phyloP scores from a whole-genome alignment of 1,140 invertebrate genomes.

The Tyrophagus putrescentiae region DNA sequence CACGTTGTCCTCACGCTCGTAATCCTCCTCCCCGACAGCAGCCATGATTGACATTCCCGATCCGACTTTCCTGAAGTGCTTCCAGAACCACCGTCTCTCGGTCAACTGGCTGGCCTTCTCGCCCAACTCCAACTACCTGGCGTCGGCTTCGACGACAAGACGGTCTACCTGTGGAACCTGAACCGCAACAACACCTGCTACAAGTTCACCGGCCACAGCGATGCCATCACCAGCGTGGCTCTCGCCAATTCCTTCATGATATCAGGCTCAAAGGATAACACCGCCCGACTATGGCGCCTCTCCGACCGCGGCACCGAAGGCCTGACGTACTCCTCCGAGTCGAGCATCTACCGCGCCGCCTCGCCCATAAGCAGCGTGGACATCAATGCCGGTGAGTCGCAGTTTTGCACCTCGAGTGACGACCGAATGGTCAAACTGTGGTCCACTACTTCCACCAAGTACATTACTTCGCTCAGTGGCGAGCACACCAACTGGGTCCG shows the following conservation, averaged over 20 bases:
- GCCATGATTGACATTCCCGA: neutral
- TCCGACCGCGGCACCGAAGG: conserved; percentile 46
- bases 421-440: conserved; percentile 65
- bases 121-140: conserved; percentile 39
- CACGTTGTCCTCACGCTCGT: neutral
- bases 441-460: conserved; percentile 45
- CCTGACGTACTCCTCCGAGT: conserved; percentile 37
- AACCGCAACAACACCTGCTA: conserved; percentile 6
- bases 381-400: conserved; percentile 18
- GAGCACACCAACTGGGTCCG: conserved; percentile 76
- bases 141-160: conserved; percentile 79
- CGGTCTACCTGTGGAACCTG: conserved; percentile 49
- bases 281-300: conserved; percentile 68
- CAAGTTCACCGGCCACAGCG: conserved; percentile 25
- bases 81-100: conserved; percentile 8
- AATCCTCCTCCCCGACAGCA: neutral
- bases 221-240: conserved; percentile 45
- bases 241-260: conserved; percentile 62
- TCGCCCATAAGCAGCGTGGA: conserved; percentile 58
- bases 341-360: conserved; percentile 60
- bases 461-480: conserved; percentile 53
- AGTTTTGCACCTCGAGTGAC: conserved; percentile 64
- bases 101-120: conserved; percentile 21
- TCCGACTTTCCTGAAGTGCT: neutral
- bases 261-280: conserved; percentile 62